Evolutionary conservation across 2,113 vertebrate genomes (phyloP).

Genomic region (Embiotoca jacksoni): DNA sequence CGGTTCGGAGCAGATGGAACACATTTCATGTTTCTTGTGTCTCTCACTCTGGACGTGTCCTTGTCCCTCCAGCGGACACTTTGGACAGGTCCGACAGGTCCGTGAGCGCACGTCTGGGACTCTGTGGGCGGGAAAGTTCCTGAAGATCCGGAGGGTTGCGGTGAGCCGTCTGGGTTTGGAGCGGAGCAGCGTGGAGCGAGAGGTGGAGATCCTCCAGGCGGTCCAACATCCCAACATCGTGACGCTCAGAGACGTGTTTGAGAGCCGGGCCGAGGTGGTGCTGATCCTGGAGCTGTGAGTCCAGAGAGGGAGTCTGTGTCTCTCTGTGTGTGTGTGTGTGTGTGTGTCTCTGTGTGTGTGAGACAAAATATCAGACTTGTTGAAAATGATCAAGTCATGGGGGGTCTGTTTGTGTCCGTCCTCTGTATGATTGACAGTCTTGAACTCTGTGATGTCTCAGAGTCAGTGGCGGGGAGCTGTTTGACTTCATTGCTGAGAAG

Average conservation of each 20-base stretch:
- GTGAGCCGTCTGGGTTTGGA: conserved; percentile 80
- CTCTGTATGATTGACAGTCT: too few species aligned
- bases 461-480: conserved; percentile 86
- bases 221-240: conserved; percentile 85
- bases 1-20: too few species aligned
- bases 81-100: conserved; percentile 83
- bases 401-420: too few species aligned
- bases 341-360: too few species aligned
- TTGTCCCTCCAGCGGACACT: conserved; percentile 81
- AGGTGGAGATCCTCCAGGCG: conserved; percentile 83
- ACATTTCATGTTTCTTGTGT: neutral
- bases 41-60: neutral
- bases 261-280: conserved; percentile 84
- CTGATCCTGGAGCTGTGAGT: conserved; percentile 88
- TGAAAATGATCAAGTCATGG: too few species aligned
- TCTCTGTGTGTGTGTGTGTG: too few species aligned
- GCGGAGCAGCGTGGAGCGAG: conserved; percentile 77
- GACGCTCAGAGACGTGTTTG: conserved; percentile 83
- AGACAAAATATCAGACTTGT: too few species aligned
- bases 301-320: neutral
- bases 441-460: conserved; percentile 48
- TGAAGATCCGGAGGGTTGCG: conserved; percentile 74
- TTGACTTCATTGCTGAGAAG: conserved; percentile 89
- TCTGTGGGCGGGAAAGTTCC: conserved; percentile 82
- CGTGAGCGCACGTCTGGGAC: conserved; percentile 68